Evolutionary conservation across 2,113 vertebrate genomes (phyloP), one percentile per base, ranked within the genome.

Genomic region (Zapus hudsonius): DNA sequence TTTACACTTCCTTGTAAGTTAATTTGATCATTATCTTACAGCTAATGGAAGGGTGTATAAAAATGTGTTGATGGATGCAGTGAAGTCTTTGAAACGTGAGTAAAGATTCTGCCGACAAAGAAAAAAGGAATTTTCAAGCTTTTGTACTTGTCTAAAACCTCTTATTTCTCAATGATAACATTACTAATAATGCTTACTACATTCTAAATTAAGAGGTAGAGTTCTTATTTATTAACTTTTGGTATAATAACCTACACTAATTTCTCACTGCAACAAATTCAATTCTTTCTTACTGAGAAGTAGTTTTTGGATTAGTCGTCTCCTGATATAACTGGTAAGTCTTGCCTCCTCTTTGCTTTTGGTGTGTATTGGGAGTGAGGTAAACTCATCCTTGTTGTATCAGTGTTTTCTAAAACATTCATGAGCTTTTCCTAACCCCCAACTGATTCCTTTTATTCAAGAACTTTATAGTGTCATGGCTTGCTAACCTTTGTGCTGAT

Each of bases 11-110:
- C 55, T 94, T 57, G 19, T 89, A n/a, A 87, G 91, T 52, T 85
- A 67, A 89, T 74, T 63, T 94, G 27, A 63, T 2, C 33, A 33
- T 95, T 97, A 36, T 63, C 76, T 94, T 95, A 86, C 74, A 97
- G 96, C 75, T 76, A 66, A 96, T 36, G 78, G 76, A 38, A 95
- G 81, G 36, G 70, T 97, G 22, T 95, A 81, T 69, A 89, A 93
- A 57, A 90, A 70, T 4, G 88, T 95, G 33, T 31, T 97, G 64
- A 92, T 95, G 55, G 76, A 95, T 38, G 78, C 9, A 42, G 36
- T 96, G 59, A 93, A 92, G 81, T 69, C 75, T 13, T 59, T 22
- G 25, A 73, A 33, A 86, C 52, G 94, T 97, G n/a, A 95, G 96
- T 95, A 42, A 57, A 42, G 80, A 59, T 29, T 36, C 38, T 69